Evolutionary conservation across 1,140 invertebrate species (phyloP), one percentile per base, ranked within the genome.

Genomic region (Neotoxoptera formosana): DNA sequence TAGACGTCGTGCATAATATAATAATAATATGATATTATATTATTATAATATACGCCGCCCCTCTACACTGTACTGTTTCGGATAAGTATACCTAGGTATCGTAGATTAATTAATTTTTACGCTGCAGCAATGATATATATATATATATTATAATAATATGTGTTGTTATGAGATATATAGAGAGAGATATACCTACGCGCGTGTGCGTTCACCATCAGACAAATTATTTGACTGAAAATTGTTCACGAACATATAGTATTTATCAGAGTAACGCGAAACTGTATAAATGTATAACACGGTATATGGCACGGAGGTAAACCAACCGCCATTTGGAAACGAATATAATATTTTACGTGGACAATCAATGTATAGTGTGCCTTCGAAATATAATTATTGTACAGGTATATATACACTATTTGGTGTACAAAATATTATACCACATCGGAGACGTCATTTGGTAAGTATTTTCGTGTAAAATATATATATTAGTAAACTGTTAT

Each of bases 21-120:
- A 41, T 41, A 41, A 41, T 41, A 41, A 41, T 41, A 41, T 41
- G 1, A 4, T 41, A 4, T 41, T 41, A 41, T 41, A 41, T 41
- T 20, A n/a, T 2, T n/a, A 34, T 48, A 17, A 8, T 34, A n/a
- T 21, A 48, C 2, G 45, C 14, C 60, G 30, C 60, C 9, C 30
- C 30, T 17, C 60, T 76, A 41, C 1, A 41, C 1, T 51, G 21
- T 53, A 34, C 60, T 14, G 14, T 76, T 76, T 76, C n/a, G 60
- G 60, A 76, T 76, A 76, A 76, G 60, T n/a, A 41, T 41, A n/a
- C n/a, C n/a, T n/a, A n/a, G 60, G n/a, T 76, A 87, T 51, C 25
- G 17, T n/a, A 34, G 84, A 87, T 87, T 87, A 87, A 87, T 87
- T 34, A n/a, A 87, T 87, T 87, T 87, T 87, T 30, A 87, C 86